A percentile compares a stretch with the other conserved stretches of the same genome.
These are phyloP conservation scores for Eulithis testata DNA, from an alignment of 2,888 invertebrate genomes.

Conservation along the genomic window DNA sequence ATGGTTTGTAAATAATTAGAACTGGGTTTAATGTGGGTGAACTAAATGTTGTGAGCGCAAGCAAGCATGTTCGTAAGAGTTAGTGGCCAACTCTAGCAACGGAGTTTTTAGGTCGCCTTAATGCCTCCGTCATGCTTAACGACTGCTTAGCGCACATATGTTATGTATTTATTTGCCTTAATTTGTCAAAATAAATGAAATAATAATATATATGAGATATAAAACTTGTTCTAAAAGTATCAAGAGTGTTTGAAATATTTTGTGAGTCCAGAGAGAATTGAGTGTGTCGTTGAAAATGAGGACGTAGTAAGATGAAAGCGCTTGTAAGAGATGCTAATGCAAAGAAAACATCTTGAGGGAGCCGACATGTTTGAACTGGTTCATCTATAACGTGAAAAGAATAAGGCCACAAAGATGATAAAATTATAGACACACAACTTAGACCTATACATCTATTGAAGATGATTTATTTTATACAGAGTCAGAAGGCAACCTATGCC, in stretches of 20 bases:
- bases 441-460: too few species aligned
- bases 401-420: slow-evolving; percentile 6
- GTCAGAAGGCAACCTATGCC: too few species aligned
- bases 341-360: slow-evolving; percentile 21
- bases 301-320: slow-evolving; percentile 13
- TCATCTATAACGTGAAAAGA: slow-evolving; percentile 14
- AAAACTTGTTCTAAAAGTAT: neutral
- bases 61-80: too few species aligned
- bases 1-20: too few species aligned
- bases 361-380: slow-evolving; percentile 17
- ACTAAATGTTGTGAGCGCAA: too few species aligned
- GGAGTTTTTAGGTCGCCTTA: too few species aligned
- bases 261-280: neutral
- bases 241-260: slow-evolving; percentile 6
- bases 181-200: neutral
- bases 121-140: too few species aligned
- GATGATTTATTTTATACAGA: too few species aligned
- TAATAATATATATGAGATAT: neutral
- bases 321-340: slow-evolving; percentile 22
- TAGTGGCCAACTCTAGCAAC: too few species aligned
- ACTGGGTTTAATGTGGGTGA: too few species aligned
- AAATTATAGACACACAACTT: neutral
- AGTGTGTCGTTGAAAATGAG: slow-evolving; percentile 8
- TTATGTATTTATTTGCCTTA: too few species aligned
- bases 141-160: too few species aligned